Base-by-base conservation (phyloP, 2,113 vertebrate species). In the Trematocara variabile region DNA sequence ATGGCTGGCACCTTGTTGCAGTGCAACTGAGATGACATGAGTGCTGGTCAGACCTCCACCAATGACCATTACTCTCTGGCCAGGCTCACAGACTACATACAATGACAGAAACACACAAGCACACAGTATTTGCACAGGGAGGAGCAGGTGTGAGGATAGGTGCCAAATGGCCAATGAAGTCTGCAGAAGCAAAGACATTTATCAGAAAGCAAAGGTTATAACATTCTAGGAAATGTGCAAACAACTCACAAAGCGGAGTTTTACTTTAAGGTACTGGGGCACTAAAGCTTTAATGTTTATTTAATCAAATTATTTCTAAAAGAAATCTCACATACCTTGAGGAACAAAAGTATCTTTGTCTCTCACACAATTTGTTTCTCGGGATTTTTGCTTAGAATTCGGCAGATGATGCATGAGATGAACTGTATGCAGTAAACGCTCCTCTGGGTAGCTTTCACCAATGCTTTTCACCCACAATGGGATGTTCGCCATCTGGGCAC, bases 41-140 rank as follows among this genome's bases (percentile, higher is more conserved):
- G 96, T 95, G 13, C 96, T 96, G 85, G 96, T 96, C 87, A 96
- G 95, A 73, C 96, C 96, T 84, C 96, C 96, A 84, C 96, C 96
- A 46, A 96, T 89, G 70, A 96, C 96, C 95, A 97, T 91, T 20
- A 97, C 92, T 56, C 91, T 95, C 83, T 96, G 95, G 5, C 95
- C 94, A 41, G 56, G 56, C 50, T 89, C 87, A 85, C 95, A 95
- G 81, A 96, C 96, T 75, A 52, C 80, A 80, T 83, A 86, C 52
- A 82, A 2, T 2, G 82, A 85, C 84, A 88, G 8, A 89, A 84
- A 93, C 88, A 90, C 25, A 89, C 4, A 82, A 3, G 52, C 50
- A 85, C 3, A 77, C 5, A 60, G 37, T 33, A 33, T 20, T 50
- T 58, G 53, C 63, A 20, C 25, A 84, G 87, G 5, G 16, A 75